phyloP scores from a whole-genome alignment of 2,113 vertebrate species.

The Varanus komodoensis region DNA sequence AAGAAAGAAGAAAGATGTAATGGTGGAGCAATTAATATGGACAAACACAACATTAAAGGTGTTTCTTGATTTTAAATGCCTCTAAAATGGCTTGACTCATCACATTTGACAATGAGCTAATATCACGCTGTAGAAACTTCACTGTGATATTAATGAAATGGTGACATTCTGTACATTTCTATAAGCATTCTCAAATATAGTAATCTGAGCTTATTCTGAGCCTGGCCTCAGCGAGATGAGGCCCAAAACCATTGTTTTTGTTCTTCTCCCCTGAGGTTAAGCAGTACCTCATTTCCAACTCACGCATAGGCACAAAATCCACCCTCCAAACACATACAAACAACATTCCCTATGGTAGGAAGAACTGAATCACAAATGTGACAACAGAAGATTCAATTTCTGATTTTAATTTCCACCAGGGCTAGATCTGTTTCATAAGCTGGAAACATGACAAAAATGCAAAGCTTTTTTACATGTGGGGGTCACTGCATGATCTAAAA shows the following conservation, averaged over 20 bases:
- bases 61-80: constrained; percentile 17
- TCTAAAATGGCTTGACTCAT: neutral
- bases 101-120: neutral
- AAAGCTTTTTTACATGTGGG: neutral
- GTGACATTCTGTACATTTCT: neutral
- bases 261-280: neutral
- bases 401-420: neutral
- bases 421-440: neutral
- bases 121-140: neutral
- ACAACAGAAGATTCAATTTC: no score
- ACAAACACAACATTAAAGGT: neutral
- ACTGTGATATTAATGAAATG: neutral
- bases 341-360: no score
- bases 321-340: neutral
- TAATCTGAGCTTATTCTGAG: neutral
- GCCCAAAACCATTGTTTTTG: neutral
- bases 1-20: neutral
- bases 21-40: neutral
- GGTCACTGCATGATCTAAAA: neutral
- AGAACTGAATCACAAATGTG: neutral
- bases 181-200: neutral
- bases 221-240: neutral
- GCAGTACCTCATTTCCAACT: neutral
- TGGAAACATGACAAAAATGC: neutral
- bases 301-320: no score